Evolutionary conservation across 2,797 vertebrate genomes (phyloP), one percentile per base, ranked within the genome.

Genomic region (Pipistrellus nathusii): DNA sequence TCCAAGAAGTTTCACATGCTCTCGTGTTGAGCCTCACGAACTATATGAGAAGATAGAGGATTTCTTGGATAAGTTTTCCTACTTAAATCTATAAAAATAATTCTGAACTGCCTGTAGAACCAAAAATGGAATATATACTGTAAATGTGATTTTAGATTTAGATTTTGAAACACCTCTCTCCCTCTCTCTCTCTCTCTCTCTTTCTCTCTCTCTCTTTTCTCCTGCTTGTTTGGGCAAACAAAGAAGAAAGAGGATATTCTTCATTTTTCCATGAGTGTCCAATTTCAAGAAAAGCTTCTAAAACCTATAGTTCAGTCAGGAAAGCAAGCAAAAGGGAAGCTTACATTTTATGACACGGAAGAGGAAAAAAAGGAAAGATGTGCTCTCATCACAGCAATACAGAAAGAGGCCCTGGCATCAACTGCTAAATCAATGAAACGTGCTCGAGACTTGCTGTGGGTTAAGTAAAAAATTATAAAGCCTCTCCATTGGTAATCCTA

Each of bases 261-360:
- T 82, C 20, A 32, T 38, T 92, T 95, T 93, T 57, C 27, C 14
- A 84, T 21, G n/a, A 71, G 18, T 87, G 53, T 35, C 6, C 41
- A 71, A 76, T 69, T 90, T 89, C 44, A 75, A 92, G 85, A n/a
- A 78, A 83, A 20, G 57, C 35, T 81, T 91, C 57, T 46, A 48
- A 46, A 75, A 78, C 17, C 44, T 35, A 14, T 4, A 46, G 21
- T 62, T 78, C 12, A 35, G 69, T 55, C 35, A 75, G 30, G 32
- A 68, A 81, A 78, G 83, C 27, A 80, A 59, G 69, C 4, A 85
- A 87, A 35, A 86, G 8, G 46, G 71, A 80, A 30, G 14, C 44
- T 81, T 62, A 80, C 9, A 69, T 35, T 88, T 80, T 12, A 75
- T 59, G n/a, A 83, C 10, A n/a, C 10, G 17, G 14, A 57, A 27